Base-by-base conservation (phyloP, 2,113 vertebrate genomes). In the Nesogale talazaci region DNA sequence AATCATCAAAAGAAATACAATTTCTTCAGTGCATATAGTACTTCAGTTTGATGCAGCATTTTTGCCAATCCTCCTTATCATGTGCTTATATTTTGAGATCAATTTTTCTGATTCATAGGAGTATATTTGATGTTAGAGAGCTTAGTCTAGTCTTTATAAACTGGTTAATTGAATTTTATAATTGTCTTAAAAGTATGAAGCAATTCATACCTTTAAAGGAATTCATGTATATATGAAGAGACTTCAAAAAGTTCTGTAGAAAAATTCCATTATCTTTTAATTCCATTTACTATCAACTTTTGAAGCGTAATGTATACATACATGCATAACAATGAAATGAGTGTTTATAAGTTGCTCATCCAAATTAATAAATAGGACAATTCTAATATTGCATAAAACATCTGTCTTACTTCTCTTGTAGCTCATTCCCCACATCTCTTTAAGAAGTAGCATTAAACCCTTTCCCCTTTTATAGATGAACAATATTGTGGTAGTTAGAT, bases 71-170 rank as follows among this genome's bases (percentile, higher is more conserved):
- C 3, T 79, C 4, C 52, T 46, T 77, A 38, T 11, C 8, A 56
- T 42, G 6, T 22, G 23, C 2, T 70, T 56, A 29, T 5, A 57
- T 79, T 79, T 65, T 86, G 25, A 89, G 5, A 61, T 80, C 81
- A 88, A 7, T 34, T 93, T 88, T 80, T 61, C 36, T 84, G 74
- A 9, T 69, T 52, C 80, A 52, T 46, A 46, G 10, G 46, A 52
- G 25, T 57, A 3, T 61, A 52, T 86, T 94, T 79, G 69, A 79
- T 40, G 20, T 16, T 17, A 93, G 23, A 94, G 16, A 85, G 31
- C 87, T 87, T 85, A 22, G 29, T 82, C 31, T 83, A 80, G 17
- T 27, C 25, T 84, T 88, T 82, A 77, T 80, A 38, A 1, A 31
- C 19, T 77, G 23, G 6, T 76, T 52, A 52, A 52, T 63, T 75